Evolutionary conservation across 2,888 invertebrate species (phyloP).

Genomic region (Polydrusus pterygomalis): DNA sequence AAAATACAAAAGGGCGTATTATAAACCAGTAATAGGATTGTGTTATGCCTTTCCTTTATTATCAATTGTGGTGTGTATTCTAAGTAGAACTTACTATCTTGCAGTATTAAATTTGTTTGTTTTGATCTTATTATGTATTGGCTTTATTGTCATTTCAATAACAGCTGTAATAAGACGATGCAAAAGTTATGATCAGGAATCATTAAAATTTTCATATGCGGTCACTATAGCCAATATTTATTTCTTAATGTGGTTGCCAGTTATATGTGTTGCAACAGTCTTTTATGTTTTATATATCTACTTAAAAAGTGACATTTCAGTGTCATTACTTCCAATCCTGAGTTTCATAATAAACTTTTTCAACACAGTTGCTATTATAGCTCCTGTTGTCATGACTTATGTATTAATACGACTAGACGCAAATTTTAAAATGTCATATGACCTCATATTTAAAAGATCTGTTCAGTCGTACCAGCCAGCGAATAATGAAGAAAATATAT

Average conservation of each 20-base stretch:
- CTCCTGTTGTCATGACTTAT: too few species aligned
- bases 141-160: not conserved
- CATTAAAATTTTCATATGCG: not conserved
- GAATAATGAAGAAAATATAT: too few species aligned
- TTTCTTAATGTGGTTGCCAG: not conserved
- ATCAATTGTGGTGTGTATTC: not conserved
- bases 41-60: not conserved
- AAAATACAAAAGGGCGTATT: not conserved
- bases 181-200: not conserved
- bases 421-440: too few species aligned
- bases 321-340: too few species aligned
- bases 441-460: too few species aligned
- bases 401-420: too few species aligned
- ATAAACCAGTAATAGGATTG: not conserved
- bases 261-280: not conserved
- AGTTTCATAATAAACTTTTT: too few species aligned
- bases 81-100: not conserved
- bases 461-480: too few species aligned
- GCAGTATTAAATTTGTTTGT: not conserved
- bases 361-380: too few species aligned
- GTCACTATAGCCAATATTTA: not conserved
- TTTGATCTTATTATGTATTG: not conserved
- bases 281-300: too few species aligned
- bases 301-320: too few species aligned
- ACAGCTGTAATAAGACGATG: not conserved